These are phyloP conservation scores for Cheilinus undulatus DNA, from an alignment of 2,113 vertebrate genomes.

Conservation along the genomic window DNA sequence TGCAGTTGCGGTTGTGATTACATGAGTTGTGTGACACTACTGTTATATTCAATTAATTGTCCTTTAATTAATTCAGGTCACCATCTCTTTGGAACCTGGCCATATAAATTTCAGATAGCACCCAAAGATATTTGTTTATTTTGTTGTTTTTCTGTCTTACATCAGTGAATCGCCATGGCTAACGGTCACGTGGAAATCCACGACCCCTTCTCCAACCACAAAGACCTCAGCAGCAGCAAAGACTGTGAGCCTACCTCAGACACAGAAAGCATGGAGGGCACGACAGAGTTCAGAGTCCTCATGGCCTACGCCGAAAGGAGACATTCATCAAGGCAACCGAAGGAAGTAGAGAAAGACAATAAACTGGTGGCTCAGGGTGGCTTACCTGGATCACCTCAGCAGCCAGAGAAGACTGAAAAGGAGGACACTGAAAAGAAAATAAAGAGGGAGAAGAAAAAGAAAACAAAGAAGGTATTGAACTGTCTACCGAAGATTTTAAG, in stretches of 20 bases:
- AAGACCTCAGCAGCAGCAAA: background rate
- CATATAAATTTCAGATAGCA: too few species aligned
- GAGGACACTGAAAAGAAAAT: fast-evolving
- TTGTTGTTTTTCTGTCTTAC: background rate
- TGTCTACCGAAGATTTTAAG: fast-evolving
- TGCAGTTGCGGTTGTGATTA: too few species aligned
- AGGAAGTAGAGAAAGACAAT: fast-evolving
- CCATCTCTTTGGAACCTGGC: too few species aligned
- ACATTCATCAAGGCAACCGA: fast-evolving
- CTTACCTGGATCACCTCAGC: fast-evolving
- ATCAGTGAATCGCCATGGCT: slow-evolving; percentile 51
- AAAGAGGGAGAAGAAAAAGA: slow-evolving; percentile 27
- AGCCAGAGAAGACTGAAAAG: background rate
- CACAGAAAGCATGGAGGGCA: slow-evolving; percentile 22
- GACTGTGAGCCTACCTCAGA: background rate
- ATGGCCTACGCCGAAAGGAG: slow-evolving; percentile 68
- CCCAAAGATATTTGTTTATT: too few species aligned
- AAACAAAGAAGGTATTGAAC: slow-evolving; percentile 16
- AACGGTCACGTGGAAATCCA: slow-evolving; percentile 34
- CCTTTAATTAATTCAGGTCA: too few species aligned
- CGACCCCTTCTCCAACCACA: background rate
- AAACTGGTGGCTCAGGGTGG: fast-evolving
- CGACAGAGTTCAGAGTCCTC: slow-evolving; percentile 70
- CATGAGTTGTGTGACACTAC: too few species aligned
- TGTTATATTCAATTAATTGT: too few species aligned